phyloP scores from a whole-genome alignment of 1,140 invertebrate genomes.

The Formica selysi region DNA sequence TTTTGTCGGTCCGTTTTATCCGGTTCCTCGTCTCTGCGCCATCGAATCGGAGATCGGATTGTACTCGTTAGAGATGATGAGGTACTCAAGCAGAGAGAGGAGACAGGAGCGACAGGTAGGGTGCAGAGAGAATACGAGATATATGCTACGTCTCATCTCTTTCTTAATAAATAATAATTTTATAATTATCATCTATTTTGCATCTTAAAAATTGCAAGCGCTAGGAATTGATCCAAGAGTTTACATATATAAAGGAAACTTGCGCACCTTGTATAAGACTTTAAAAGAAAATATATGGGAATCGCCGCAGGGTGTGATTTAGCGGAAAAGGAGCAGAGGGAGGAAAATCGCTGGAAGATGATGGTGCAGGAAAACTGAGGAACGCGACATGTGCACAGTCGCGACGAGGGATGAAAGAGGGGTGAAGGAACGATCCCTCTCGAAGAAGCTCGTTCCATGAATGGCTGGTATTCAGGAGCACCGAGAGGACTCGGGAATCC shows the following conservation, averaged over 20 bases:
- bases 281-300: constrained; percentile 29
- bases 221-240: neutral
- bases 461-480: constrained; percentile 74
- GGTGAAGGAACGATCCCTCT: constrained; percentile 63
- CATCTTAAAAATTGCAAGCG: neutral
- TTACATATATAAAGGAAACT: constrained; percentile 8
- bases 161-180: neutral
- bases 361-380: constrained; percentile 32
- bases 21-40: constrained; percentile 56
- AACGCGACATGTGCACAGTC: constrained; percentile 24
- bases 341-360: constrained; percentile 54
- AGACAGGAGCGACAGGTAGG: constrained; percentile 18
- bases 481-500: constrained; percentile 39
- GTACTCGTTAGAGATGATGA: constrained; percentile 37
- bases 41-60: constrained; percentile 20
- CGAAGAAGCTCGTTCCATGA: constrained; percentile 67
- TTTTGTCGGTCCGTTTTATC: constrained; percentile 67
- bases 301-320: constrained; percentile 43
- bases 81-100: neutral
- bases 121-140: neutral
- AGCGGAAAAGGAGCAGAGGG: constrained; percentile 11
- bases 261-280: constrained; percentile 15
- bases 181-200: neutral
- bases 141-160: neutral
- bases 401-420: constrained; percentile 1